These are phyloP conservation scores for Epistrophe eligans DNA, from an alignment of 2,888 invertebrate genomes.

Conservation along the genomic window DNA sequence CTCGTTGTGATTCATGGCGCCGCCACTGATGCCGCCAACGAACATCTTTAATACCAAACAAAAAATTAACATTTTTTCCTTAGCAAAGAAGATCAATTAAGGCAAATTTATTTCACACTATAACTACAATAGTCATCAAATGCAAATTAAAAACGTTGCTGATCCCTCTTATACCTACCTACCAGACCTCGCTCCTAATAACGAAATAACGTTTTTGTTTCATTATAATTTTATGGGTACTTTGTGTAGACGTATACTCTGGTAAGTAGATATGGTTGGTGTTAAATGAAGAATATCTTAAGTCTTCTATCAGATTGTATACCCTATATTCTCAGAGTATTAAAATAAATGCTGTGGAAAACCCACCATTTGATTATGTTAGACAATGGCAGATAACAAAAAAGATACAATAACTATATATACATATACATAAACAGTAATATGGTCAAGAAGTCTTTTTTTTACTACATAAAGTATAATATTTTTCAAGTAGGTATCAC, in stretches of 20 bases:
- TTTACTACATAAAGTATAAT: constrained; percentile 2
- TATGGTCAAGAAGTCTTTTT: constrained; percentile 11
- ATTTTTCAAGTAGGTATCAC: background rate
- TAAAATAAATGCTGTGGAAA: constrained; percentile 9
- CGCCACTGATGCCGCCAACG: background rate
- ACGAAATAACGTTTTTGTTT: constrained; percentile 29
- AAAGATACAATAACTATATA: background rate
- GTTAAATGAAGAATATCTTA: background rate
- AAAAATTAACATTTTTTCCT: background rate
- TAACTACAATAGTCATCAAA: constrained; percentile 36
- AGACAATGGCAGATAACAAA: constrained; percentile 28
- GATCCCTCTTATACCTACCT: background rate
- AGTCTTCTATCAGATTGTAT: constrained; percentile 17
- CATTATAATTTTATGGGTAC: constrained; percentile 25
- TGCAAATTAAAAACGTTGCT: constrained; percentile 32
- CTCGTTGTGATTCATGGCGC: constrained; percentile 8
- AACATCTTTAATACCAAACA: background rate
- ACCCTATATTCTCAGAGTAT: constrained; percentile 13
- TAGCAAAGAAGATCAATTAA: constrained; percentile 23
- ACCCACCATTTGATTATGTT: background rate
- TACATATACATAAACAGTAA: background rate
- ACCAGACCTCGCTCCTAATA: background rate
- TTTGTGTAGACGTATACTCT: background rate
- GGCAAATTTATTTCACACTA: constrained; percentile 24
- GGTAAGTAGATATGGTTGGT: background rate